phyloP scores from a whole-genome alignment of 1,140 invertebrate genomes.

The Sycophaga agraensis region DNA sequence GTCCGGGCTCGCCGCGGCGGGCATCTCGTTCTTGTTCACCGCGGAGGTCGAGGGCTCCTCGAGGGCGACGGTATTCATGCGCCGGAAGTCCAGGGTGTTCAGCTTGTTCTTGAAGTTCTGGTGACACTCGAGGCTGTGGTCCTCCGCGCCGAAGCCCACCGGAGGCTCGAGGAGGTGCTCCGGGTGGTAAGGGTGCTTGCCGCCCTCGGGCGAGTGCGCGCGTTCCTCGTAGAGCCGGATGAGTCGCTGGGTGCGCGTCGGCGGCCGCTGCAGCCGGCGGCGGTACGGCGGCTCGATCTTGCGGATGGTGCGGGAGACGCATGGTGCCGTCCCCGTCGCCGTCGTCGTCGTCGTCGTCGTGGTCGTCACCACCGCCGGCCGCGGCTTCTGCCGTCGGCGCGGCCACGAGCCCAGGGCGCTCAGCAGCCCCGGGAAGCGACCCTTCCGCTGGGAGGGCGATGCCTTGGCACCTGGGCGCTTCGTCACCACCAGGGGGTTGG shows the following conservation, averaged over 20 bases:
- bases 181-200: constrained; percentile 32
- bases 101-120: constrained; percentile 41
- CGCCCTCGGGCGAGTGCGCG: neutral
- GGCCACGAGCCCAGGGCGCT: constrained; percentile 4
- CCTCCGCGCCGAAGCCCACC: constrained; percentile 31
- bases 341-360: too few relatives aligned
- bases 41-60: constrained; percentile 3
- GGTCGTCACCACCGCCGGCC: too few relatives aligned
- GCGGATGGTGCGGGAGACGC: neutral
- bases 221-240: constrained; percentile 31
- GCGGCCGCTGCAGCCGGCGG: neutral
- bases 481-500: constrained; percentile 47
- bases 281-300: neutral
- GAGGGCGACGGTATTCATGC: constrained; percentile 52
- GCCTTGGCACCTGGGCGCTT: constrained; percentile 35
- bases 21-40: constrained; percentile 5
- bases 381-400: neutral
- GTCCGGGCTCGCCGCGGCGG: too few relatives aligned
- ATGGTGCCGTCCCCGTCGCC: neutral
- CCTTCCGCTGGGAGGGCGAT: too few relatives aligned
- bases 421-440: neutral
- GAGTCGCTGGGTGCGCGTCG: constrained; percentile 10
- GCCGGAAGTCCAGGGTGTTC: constrained; percentile 47
- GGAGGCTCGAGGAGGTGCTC: constrained; percentile 47
- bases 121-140: constrained; percentile 28